Base-by-base conservation (phyloP, 2,888 invertebrate species). In the Oxyteleia sp. region DNA sequence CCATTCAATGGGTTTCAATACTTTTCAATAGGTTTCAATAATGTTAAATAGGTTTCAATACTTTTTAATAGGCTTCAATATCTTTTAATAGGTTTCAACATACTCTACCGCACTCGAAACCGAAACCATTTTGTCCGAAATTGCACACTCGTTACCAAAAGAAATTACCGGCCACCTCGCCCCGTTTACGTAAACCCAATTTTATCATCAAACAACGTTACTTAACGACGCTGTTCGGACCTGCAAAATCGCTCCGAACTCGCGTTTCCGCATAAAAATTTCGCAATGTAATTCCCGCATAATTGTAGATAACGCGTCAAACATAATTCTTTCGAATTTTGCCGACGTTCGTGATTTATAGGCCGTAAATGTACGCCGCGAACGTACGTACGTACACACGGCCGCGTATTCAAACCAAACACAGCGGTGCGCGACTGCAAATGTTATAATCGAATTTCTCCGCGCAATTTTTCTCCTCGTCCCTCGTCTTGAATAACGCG, bases 401-500 rank as follows among this genome's bases (percentile, higher is more conserved):
- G 47, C 72, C 35, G 64, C 13, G 57, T 11, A 59, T 66, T 76
- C 75, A 57, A 76, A 41, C 38, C 80, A 71, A 71, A 63, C 61
- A 53, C 53, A 51, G 59, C 32, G 53, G 66, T 59, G 47, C 29
- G 43, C 47, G 57, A 45, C 41, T 20, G 49, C 61, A 29, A 63
- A 71, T 35, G 63, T 55, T 57, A 20, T 74, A 80, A 80, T 80
- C 80, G 72, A 74, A 74, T 80, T 80, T 74, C 74, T 74, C 49
- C 51, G 49, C 75, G 32, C 38, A 16, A 23, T 13, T 41, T 55
- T 35, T 51, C 16, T 38, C 15, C 16, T 43, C 55, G 8, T 11
- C 23, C 47, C 45, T 45, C 32, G 53, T 43, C 41, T 59, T 63
- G 57, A 69, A 71, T 74, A 75, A 49, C 43, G 55, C 49, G 71